Percentiles rank a stretch among this genome's conserved stretches.
These are phyloP conservation scores for Heterotis niloticus DNA, from an alignment of 2,113 vertebrate species.

Conservation along the genomic window DNA sequence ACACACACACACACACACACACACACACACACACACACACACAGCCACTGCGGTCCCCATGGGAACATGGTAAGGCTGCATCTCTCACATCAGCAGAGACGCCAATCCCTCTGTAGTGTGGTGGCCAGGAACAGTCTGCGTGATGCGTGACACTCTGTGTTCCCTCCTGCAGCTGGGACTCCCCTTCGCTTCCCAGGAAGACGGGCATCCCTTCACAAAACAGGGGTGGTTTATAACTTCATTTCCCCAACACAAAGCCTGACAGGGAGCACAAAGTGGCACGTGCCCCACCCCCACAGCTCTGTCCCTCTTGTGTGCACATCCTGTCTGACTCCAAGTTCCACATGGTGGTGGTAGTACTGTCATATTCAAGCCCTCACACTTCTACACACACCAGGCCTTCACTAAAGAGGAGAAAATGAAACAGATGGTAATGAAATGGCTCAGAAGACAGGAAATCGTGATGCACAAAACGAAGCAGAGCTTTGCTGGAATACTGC, in stretches of 20 bases:
- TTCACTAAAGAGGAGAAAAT: neutral
- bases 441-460: neutral
- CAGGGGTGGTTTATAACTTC: slow-evolving; percentile 63
- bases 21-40: slow-evolving; percentile 27
- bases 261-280: slow-evolving; percentile 59
- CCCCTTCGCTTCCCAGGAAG: slow-evolving; percentile 34
- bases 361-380: neutral
- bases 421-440: neutral
- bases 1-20: no score
- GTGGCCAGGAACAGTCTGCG: neutral
- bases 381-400: neutral
- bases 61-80: slow-evolving; percentile 5
- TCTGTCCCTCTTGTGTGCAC: neutral
- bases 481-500: no score
- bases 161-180: slow-evolving; percentile 19
- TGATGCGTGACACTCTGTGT: neutral
- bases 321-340: neutral
- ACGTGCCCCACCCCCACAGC: slow-evolving; percentile 32
- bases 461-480: no score
- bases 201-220: slow-evolving; percentile 62
- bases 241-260: slow-evolving; percentile 60
- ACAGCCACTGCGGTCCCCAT: slow-evolving; percentile 3
- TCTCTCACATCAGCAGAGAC: slow-evolving; percentile 15
- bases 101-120: neutral
- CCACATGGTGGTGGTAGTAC: neutral